phyloP scores from a whole-genome alignment of 2,113 vertebrate species.

The Stercorarius parasiticus region DNA sequence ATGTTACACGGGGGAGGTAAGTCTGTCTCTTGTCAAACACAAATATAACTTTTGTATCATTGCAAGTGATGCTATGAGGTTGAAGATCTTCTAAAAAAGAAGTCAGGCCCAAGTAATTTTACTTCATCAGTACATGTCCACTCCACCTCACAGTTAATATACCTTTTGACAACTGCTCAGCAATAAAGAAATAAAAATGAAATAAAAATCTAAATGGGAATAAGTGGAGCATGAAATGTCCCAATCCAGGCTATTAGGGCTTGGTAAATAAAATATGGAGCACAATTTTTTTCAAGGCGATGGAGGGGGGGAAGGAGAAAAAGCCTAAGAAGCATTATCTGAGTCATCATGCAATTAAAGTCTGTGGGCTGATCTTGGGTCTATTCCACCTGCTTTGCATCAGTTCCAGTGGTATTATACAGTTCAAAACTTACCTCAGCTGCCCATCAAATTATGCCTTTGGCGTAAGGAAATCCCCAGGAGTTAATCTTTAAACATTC shows the following conservation, averaged over 20 bases:
- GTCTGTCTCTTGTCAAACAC: background rate
- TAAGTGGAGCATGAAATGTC: background rate
- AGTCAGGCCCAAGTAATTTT: background rate
- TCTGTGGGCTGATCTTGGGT: background rate
- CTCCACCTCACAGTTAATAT: background rate
- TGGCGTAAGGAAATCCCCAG: background rate
- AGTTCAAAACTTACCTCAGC: background rate
- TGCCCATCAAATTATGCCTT: background rate
- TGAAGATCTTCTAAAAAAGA: background rate
- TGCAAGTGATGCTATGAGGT: background rate
- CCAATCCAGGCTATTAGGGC: background rate
- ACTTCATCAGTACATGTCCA: background rate
- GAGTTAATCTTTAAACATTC: background rate
- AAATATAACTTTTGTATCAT: background rate
- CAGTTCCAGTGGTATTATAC: background rate
- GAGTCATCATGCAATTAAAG: slow-evolving; percentile 18
- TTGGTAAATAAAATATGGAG: background rate
- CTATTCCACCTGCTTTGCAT: background rate
- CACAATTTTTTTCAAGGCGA: background rate
- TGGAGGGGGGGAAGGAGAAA: background rate
- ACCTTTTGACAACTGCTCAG: background rate
- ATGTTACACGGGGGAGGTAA: rapidly evolving
- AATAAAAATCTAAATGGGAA: background rate
- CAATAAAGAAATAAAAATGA: background rate
- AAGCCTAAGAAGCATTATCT: background rate